phyloP scores from a whole-genome alignment of 1,140 invertebrate species.

The Cecropterus lyciades region DNA sequence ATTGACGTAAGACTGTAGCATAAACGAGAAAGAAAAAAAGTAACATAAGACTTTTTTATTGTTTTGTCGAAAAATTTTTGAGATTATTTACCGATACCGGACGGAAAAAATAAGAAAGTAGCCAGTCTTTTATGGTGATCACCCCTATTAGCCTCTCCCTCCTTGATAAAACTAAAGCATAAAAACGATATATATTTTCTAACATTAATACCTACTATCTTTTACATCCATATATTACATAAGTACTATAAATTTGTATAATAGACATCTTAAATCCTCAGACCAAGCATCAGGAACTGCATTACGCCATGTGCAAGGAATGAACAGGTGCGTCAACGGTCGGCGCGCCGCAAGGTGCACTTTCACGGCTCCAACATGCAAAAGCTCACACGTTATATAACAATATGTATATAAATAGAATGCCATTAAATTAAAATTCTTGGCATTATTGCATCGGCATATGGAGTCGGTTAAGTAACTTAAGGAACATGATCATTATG shows the following conservation, averaged over 20 bases:
- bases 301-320: constrained; percentile 72
- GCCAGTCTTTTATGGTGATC: too few species aligned
- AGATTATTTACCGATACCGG: too few species aligned
- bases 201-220: too few species aligned
- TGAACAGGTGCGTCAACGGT: constrained; percentile 63
- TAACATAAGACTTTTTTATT: too few species aligned
- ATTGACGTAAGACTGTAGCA: too few species aligned
- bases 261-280: constrained; percentile 12
- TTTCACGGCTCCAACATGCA: constrained; percentile 60
- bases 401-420: constrained; percentile 41
- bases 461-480: constrained; percentile 10
- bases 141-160: too few species aligned
- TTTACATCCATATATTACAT: too few species aligned
- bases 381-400: constrained; percentile 53
- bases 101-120: too few species aligned
- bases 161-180: too few species aligned
- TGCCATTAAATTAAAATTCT: constrained; percentile 56
- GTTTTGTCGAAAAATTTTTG: too few species aligned
- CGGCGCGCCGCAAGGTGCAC: constrained; percentile 62
- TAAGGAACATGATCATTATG: constrained; percentile 7
- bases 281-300: constrained; percentile 43
- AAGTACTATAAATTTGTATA: neutral
- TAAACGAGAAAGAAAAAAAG: too few species aligned
- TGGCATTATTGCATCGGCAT: constrained; percentile 9
- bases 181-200: too few species aligned